Conservation (phyloP, 2,113 vertebrate genomes). For the Nothoprocta pentlandii region DNA sequence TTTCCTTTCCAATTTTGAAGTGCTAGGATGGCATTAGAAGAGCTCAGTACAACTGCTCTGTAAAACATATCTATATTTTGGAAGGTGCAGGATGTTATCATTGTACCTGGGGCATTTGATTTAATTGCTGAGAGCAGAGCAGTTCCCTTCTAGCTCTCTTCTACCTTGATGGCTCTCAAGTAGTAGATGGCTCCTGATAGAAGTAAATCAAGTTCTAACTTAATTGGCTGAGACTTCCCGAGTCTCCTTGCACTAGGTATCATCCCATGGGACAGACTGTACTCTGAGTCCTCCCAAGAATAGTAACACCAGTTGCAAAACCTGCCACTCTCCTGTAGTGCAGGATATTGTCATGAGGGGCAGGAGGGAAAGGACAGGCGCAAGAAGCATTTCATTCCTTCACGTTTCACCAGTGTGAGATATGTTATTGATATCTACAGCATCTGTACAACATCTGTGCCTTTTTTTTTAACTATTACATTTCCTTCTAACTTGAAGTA, state of each 20-base stretch:
- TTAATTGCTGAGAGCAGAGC: not conserved
- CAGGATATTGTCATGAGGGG: not conserved
- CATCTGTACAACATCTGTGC: not conserved
- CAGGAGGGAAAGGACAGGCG: not conserved
- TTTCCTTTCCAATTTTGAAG: slow-evolving; percentile 13
- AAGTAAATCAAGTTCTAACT: slow-evolving; percentile 11
- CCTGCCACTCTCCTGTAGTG: not conserved
- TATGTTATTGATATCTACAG: not conserved
- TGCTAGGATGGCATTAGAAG: slow-evolving; percentile 23
- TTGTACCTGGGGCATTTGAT: not conserved
- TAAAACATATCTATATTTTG: not conserved
- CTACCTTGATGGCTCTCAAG: slow-evolving; percentile 22
- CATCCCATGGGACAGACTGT: not conserved
- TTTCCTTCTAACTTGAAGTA: not conserved
- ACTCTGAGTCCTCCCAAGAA: slow-evolving; percentile 13
- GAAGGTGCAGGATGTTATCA: not conserved
- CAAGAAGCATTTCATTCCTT: not conserved
- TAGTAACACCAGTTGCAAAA: slow-evolving; percentile 36
- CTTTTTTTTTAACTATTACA: slow-evolving; percentile 3
- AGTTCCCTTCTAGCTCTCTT: not conserved
- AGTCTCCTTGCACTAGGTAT: not conserved
- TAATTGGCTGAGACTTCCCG: not conserved
- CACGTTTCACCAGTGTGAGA: not conserved
- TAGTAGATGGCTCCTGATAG: not conserved
- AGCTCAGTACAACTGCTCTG: not conserved